These are phyloP conservation scores for Paramormyrops kingsleyae DNA, from an alignment of 2,113 vertebrate species.

Conservation along the genomic window DNA sequence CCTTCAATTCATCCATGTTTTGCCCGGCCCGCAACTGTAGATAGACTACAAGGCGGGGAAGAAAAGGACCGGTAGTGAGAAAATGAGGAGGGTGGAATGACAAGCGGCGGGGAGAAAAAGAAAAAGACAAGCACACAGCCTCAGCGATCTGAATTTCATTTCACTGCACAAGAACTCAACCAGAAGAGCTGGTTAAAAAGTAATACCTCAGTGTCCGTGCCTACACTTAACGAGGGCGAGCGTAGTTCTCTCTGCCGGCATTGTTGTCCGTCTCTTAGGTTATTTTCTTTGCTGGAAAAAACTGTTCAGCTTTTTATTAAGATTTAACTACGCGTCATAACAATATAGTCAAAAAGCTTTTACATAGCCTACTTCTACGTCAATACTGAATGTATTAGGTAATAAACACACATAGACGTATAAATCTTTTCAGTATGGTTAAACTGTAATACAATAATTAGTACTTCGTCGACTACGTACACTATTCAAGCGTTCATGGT, in stretches of 20 bases:
- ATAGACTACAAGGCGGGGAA: conserved; percentile 14
- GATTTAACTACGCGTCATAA: not conserved
- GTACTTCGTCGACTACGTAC: not conserved
- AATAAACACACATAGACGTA: not conserved
- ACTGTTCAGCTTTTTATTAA: not conserved
- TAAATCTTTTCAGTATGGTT: not conserved
- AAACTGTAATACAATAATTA: not conserved
- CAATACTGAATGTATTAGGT: not conserved
- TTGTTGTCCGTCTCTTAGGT: not conserved
- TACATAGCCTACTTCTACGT: not conserved
- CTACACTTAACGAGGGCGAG: not conserved
- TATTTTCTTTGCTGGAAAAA: not conserved
- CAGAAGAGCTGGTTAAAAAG: conserved; percentile 10
- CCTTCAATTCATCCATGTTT: conserved; percentile 40
- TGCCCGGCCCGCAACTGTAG: conserved; percentile 4
- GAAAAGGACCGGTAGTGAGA: conserved; percentile 39
- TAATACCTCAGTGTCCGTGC: conserved; percentile 17
- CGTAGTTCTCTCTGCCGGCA: not conserved
- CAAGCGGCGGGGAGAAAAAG: conserved; percentile 18
- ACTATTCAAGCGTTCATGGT: not conserved
- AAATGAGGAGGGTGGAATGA: conserved; percentile 27
- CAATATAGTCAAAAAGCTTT: not conserved
- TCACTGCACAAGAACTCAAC: not conserved
- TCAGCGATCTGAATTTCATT: not conserved
- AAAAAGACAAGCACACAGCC: not conserved